These are phyloP conservation scores for Oenanthe oenanthe DNA, from an alignment of 2,113 vertebrate species.

Conservation along the genomic window DNA sequence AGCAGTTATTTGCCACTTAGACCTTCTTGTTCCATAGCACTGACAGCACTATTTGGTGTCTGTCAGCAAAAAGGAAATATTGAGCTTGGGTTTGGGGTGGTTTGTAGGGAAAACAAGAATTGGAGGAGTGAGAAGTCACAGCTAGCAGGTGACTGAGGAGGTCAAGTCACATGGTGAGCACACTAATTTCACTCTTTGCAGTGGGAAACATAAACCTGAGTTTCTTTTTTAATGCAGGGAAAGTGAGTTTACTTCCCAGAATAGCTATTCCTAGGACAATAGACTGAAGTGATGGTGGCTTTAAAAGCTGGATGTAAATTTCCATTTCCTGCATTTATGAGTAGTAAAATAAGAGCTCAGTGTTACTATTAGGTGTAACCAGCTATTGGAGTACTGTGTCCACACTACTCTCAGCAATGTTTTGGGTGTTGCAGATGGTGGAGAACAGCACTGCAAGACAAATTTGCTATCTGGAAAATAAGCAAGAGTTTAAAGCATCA, in stretches of 20 bases:
- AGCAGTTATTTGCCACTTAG: neutral
- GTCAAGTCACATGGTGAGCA: fast-evolving
- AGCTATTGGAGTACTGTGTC: neutral
- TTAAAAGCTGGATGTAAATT: neutral
- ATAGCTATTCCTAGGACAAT: neutral
- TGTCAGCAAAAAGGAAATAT: neutral
- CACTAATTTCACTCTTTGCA: neutral
- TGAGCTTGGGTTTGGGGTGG: neutral
- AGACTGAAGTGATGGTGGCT: neutral
- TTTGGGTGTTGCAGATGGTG: neutral
- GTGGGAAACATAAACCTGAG: neutral
- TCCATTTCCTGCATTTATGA: neutral
- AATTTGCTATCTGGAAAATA: neutral
- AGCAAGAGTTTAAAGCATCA: neutral
- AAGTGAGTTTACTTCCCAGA: neutral
- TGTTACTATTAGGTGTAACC: neutral
- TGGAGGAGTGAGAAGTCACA: neutral
- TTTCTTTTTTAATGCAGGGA: neutral
- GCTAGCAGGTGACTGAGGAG: neutral
- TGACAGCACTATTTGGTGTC: neutral
- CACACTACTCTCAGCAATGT: neutral
- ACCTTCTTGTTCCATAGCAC: neutral
- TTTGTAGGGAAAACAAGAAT: neutral
- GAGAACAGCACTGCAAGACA: neutral
- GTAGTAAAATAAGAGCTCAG: neutral